Conservation (phyloP, 2,888 invertebrate species). For the Himalopsyche japonica region DNA sequence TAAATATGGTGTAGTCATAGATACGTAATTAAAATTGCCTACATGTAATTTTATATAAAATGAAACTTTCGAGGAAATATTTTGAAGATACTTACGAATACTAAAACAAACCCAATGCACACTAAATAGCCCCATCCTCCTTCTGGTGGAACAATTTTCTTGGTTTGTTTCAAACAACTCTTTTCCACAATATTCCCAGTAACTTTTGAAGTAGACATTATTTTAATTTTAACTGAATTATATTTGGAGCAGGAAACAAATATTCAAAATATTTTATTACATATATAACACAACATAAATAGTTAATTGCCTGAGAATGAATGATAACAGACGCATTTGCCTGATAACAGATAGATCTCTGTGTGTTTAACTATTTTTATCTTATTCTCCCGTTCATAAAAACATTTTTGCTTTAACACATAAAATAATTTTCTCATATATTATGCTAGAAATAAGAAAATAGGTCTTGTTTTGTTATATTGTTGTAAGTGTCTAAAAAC, state of each 20-base stretch:
- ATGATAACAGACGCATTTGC: not conserved
- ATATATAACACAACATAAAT: not conserved
- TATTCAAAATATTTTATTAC: too few relatives aligned
- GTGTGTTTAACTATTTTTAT: not conserved
- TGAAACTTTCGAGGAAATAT: too few relatives aligned
- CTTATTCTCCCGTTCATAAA: not conserved
- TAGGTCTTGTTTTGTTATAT: too few relatives aligned
- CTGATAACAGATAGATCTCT: not conserved
- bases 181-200: not conserved
- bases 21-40: too few relatives aligned
- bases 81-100: conserved; percentile 61
- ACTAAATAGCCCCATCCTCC: conserved; percentile 77
- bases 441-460: too few relatives aligned
- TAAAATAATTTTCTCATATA: too few relatives aligned
- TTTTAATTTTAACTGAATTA: too few relatives aligned
- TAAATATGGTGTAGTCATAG: not conserved
- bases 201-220: not conserved
- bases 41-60: not conserved
- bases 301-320: not conserved
- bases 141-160: conserved; percentile 59
- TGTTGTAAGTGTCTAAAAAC: too few relatives aligned
- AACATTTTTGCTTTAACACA: too few relatives aligned
- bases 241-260: too few relatives aligned
- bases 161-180: not conserved
- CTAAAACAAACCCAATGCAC: conserved; percentile 65